Conservation (phyloP, 1,140 invertebrate genomes). For the Heliconius melpomene region DNA sequence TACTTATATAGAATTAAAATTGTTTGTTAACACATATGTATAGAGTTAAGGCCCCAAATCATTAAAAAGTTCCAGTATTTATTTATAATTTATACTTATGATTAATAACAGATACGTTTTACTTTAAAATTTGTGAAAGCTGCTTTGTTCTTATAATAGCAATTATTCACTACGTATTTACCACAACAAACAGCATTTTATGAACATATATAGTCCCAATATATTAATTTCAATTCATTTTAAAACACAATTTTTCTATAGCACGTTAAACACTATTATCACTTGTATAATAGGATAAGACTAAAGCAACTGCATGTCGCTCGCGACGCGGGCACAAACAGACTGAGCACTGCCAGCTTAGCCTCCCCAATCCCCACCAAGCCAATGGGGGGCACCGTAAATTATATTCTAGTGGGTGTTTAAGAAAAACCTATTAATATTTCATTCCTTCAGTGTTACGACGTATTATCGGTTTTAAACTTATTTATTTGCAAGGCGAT, state of each 20-base stretch:
- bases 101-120: too few relatives aligned
- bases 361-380: slow-evolving; percentile 1
- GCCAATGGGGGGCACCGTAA: not conserved
- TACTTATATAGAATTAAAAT: too few relatives aligned
- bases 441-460: not conserved
- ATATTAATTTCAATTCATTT: not conserved
- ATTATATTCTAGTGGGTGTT: slow-evolving; percentile 6
- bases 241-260: not conserved
- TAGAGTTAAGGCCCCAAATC: too few relatives aligned
- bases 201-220: not conserved
- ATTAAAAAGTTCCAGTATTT: too few relatives aligned
- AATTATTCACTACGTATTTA: too few relatives aligned
- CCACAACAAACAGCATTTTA: too few relatives aligned
- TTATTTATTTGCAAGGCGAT: not conserved
- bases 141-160: too few relatives aligned
- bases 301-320: not conserved
- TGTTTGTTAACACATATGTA: too few relatives aligned
- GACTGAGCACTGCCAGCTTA: slow-evolving; percentile 8
- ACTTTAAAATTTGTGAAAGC: too few relatives aligned
- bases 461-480: not conserved
- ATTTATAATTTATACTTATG: too few relatives aligned
- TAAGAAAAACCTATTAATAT: not conserved
- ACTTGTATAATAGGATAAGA: slow-evolving; percentile 13
- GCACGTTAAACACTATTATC: slow-evolving; percentile 18
- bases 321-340: not conserved